Evolutionary conservation across 2,113 vertebrate species (phyloP).

Genomic region (Casuarius casuarius): DNA sequence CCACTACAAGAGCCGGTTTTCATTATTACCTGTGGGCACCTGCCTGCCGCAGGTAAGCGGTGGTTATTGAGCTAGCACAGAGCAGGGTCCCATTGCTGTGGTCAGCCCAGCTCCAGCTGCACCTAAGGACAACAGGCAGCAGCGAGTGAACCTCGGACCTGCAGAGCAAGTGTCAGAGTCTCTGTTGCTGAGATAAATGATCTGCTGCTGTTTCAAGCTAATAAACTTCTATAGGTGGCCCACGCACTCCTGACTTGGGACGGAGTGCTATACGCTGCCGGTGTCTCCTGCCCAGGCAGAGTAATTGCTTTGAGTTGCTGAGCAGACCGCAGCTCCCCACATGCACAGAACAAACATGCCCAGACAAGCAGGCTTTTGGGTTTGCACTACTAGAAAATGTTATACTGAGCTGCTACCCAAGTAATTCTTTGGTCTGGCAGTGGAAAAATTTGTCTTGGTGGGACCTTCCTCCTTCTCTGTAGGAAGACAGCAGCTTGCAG

Average conservation of each 20-base stretch:
- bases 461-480: not conserved
- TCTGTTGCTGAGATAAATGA: not conserved
- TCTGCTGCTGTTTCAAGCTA: not conserved
- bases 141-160: not conserved
- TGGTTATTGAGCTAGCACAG: not conserved
- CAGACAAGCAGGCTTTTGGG: not conserved
- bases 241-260: not conserved
- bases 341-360: not conserved
- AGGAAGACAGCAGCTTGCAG: not conserved
- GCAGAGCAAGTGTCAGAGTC: not conserved
- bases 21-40: not conserved
- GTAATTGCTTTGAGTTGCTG: not conserved
- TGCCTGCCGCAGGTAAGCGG: not conserved
- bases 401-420: not conserved
- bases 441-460: not conserved
- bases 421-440: not conserved
- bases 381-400: not conserved
- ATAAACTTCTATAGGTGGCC: not conserved
- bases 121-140: not conserved
- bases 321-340: not conserved
- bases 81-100: not conserved
- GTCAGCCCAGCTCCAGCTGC: not conserved
- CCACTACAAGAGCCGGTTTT: fast-evolving
- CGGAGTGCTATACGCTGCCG: no score
- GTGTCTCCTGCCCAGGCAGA: not conserved